Evolutionary conservation across 2,797 vertebrate genomes (phyloP).

Genomic region (Mus spretus): DNA sequence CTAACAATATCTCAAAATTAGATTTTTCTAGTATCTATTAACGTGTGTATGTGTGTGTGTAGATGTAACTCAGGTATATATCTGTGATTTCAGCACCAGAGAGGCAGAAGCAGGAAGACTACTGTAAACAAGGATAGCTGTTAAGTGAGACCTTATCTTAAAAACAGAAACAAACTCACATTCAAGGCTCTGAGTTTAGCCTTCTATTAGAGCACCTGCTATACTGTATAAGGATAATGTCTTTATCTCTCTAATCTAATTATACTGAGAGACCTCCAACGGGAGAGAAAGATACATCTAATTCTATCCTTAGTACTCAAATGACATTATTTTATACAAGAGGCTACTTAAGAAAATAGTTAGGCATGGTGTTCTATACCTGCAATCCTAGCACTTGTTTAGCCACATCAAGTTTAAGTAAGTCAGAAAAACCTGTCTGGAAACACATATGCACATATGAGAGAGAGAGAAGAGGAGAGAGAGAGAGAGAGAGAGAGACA

Average conservation of each 20-base stretch:
- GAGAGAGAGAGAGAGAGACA: too few species aligned
- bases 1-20: conserved; percentile 53
- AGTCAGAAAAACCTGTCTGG: background rate
- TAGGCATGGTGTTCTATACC: background rate
- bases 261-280: conserved; percentile 7
- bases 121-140: background rate
- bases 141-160: background rate
- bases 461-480: background rate
- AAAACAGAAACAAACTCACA: conserved; percentile 4
- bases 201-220: background rate
- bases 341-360: conserved; percentile 34
- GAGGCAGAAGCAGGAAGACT: background rate
- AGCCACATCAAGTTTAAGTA: background rate
- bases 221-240: background rate
- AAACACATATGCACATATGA: background rate
- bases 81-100: background rate
- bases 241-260: conserved; percentile 14
- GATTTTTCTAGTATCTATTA: conserved; percentile 59
- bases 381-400: background rate
- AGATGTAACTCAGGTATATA: background rate
- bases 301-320: conserved; percentile 6
- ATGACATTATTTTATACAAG: conserved; percentile 24
- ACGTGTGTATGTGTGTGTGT: background rate
- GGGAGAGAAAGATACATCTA: conserved; percentile 22
- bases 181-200: background rate